Conservation (phyloP, 2,888 invertebrate genomes). For the Scotopteryx bipunctaria region DNA sequence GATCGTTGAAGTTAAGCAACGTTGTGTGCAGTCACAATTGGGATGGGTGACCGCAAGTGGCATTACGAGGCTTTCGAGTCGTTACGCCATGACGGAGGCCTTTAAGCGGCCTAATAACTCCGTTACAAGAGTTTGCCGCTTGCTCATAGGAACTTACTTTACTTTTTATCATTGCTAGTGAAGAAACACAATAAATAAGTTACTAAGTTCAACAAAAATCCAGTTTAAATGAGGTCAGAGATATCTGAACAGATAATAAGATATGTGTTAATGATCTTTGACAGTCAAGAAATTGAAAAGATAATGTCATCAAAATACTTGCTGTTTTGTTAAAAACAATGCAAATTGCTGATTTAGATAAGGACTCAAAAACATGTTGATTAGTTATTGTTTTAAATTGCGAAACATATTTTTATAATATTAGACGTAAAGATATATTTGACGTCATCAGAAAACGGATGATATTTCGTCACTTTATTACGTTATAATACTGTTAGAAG, state of each 20-base stretch:
- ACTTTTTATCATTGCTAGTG: too few relatives aligned
- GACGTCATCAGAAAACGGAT: conserved; percentile 1
- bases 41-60: too few relatives aligned
- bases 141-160: too few relatives aligned
- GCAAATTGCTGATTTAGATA: conserved; percentile 1
- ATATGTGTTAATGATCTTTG: background rate
- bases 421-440: background rate
- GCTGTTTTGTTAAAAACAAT: background rate
- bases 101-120: too few relatives aligned
- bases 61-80: too few relatives aligned
- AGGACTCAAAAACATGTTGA: conserved; percentile 2
- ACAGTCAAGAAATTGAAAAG: background rate
- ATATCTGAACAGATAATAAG: too few relatives aligned
- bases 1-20: too few relatives aligned
- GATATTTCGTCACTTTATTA: background rate
- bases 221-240: conserved; percentile 9
- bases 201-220: conserved; percentile 1
- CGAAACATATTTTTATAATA: background rate
- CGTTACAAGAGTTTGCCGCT: too few relatives aligned
- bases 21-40: too few relatives aligned
- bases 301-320: background rate
- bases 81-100: too few relatives aligned
- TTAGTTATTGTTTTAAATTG: background rate
- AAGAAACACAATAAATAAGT: background rate
- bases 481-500: background rate